Evolutionary conservation across 2,888 invertebrate species (phyloP), one percentile per base, ranked within the genome.

Genomic region (Diadegma fenestrale): DNA sequence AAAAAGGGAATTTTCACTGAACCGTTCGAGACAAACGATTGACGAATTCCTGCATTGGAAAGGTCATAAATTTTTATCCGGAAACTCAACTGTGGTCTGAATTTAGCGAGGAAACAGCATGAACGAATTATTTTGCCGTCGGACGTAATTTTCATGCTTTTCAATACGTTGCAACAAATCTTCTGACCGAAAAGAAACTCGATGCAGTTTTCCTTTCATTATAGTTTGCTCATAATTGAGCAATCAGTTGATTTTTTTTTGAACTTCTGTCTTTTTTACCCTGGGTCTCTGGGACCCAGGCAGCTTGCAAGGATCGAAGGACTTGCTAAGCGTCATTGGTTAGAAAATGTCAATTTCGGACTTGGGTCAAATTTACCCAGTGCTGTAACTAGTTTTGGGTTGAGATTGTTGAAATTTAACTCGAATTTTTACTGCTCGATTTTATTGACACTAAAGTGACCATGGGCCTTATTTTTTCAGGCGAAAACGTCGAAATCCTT

Each of bases 401-500:
- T 19, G 8, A 19, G 1, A 14, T 8, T 19, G 19, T n/a, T n/a
- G 10, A 19, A 10, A 22, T 22, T 0, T 54, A 12, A 54, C 12
- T 54, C 4, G 4, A 22, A 12, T 22, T 4, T 22, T 54, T 22
- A 22, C 12, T 54, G 12, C 22, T 22, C 22, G 3, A 22, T 22
- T 51, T 19, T 8, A 19, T 51, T 19, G 19, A 0, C 1, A 51
- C 2, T 19, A 26, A 22, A 19, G 12, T n/a, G n/a, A n/a, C n/a
- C n/a, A n/a, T n/a, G 14, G 6, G 19, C 48, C 22, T 4, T 17
- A 64, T 75, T 84, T 88, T 48, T 94, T 94, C 92, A 95, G 95
- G 92, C 88, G 94, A 94, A 90, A 94, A 93, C 86, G 92, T 94
- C 80, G 95, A 96, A 91, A 93, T 96, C 77, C 94, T 96, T 90